Evolutionary conservation across 2,888 invertebrate genomes (phyloP).

Genomic region (Strigamia transsilvanica): DNA sequence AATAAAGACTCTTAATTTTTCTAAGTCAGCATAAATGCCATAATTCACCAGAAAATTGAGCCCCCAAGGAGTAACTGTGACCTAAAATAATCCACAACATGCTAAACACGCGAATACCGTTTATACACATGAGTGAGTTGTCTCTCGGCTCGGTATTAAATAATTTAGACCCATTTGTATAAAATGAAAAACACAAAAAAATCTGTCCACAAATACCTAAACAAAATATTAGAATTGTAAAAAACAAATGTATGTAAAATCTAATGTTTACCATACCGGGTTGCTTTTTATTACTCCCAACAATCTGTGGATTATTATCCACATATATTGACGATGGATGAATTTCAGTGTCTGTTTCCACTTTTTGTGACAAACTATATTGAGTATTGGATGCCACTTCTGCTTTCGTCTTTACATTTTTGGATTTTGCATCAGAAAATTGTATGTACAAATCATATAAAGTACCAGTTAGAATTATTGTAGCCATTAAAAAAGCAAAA

Average conservation of each 20-base stretch:
- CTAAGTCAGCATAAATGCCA: not conserved
- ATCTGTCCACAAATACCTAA: not conserved
- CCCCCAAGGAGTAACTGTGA: constrained; percentile 64
- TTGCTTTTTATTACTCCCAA: not conserved
- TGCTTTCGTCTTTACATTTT: not conserved
- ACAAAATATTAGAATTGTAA: not conserved
- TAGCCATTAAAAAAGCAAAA: not conserved
- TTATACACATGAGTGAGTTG: constrained; percentile 63
- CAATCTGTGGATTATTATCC: not conserved
- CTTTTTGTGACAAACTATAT: not conserved
- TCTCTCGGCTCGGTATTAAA: not conserved
- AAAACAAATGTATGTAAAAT: not conserved
- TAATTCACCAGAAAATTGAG: not conserved
- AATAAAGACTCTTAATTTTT: not conserved
- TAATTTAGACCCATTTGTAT: not conserved
- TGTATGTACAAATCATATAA: not conserved
- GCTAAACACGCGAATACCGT: constrained; percentile 68
- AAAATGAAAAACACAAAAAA: constrained; percentile 1
- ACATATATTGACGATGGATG: not conserved
- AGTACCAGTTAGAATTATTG: not conserved
- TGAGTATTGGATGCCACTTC: not conserved
- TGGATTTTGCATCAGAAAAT: not conserved
- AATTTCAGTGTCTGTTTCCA: not conserved
- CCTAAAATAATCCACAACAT: constrained; percentile 70
- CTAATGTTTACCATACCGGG: not conserved